A percentile compares a stretch with the other conserved stretches of the same genome.
Conservation (phyloP, 2,113 vertebrate species). For the Tichodroma muraria region DNA sequence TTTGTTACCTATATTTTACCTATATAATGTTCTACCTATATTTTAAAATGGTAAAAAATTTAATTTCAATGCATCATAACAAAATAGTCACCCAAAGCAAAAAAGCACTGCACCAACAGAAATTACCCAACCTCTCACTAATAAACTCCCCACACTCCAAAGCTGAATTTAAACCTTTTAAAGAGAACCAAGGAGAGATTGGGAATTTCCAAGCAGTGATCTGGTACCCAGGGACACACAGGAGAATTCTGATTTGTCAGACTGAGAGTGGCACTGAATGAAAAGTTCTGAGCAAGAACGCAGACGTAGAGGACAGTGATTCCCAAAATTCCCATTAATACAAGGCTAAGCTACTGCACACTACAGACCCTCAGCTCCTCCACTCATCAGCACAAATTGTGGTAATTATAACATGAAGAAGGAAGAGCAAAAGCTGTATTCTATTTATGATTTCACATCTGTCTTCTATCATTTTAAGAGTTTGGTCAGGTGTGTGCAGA, state of each 20-base stretch:
- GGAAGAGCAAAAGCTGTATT: not conserved
- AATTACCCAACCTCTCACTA: not conserved
- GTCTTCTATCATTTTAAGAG: not conserved
- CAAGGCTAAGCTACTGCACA: not conserved
- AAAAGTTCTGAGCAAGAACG: not conserved
- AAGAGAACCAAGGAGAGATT: not conserved
- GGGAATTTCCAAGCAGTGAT: not conserved
- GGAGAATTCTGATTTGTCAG: not conserved
- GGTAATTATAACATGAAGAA: not conserved
- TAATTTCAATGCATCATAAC: not conserved
- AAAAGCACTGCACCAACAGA: not conserved
- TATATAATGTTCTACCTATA: accelerated
- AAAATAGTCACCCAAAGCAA: not conserved
- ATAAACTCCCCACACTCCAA: not conserved
- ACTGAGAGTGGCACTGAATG: not conserved
- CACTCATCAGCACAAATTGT: not conserved
- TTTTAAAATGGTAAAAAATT: not conserved
- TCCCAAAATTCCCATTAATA: not conserved
- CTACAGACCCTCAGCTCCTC: not conserved
- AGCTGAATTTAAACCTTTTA: not conserved
- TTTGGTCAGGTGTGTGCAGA: not conserved
- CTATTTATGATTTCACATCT: not conserved
- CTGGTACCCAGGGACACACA: not conserved
- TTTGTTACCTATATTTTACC: not conserved
- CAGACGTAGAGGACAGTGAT: accelerated